A percentile compares a stretch with the other conserved stretches of the same genome.
Conservation (phyloP, 2,797 vertebrate genomes). For the Microchirus variegatus region DNA sequence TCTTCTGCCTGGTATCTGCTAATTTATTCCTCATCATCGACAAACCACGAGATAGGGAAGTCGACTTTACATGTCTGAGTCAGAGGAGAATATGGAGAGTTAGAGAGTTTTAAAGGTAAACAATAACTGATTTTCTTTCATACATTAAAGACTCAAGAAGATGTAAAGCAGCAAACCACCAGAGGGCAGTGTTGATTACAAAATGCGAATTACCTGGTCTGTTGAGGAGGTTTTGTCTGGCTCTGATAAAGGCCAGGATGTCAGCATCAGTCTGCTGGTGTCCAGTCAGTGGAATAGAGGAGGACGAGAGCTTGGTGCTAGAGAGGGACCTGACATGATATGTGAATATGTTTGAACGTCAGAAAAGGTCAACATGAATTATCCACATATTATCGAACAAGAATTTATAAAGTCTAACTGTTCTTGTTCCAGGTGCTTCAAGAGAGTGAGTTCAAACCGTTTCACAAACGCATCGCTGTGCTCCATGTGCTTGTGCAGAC, state of each 20-base stretch:
- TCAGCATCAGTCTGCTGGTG: conserved; percentile 89
- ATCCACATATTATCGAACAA: too few species aligned
- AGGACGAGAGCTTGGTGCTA: conserved; percentile 44
- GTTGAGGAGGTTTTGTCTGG: conserved; percentile 86
- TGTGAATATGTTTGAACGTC: too few species aligned
- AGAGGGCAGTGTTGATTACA: conserved; percentile 44
- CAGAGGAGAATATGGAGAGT: too few species aligned
- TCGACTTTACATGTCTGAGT: background rate
- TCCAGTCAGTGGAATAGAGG: conserved; percentile 89
- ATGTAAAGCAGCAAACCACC: conserved; percentile 18
- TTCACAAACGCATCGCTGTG: conserved; percentile 26
- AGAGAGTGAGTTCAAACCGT: too few species aligned
- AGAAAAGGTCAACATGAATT: background rate
- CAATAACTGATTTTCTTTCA: too few species aligned
- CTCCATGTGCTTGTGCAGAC: conserved; percentile 5
- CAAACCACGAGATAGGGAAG: conserved; percentile 26
- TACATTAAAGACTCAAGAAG: too few species aligned
- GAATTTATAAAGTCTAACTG: too few species aligned
- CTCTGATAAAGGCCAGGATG: conserved; percentile 92
- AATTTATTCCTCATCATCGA: background rate
- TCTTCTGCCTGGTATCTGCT: conserved; percentile 4
- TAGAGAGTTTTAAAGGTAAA: too few species aligned
- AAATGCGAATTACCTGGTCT: conserved; percentile 80
- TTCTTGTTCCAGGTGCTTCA: too few species aligned
- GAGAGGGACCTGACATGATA: conserved; percentile 77